Base-by-base conservation (phyloP, 2,888 invertebrate genomes). In the Tetragonisca angustula region DNA sequence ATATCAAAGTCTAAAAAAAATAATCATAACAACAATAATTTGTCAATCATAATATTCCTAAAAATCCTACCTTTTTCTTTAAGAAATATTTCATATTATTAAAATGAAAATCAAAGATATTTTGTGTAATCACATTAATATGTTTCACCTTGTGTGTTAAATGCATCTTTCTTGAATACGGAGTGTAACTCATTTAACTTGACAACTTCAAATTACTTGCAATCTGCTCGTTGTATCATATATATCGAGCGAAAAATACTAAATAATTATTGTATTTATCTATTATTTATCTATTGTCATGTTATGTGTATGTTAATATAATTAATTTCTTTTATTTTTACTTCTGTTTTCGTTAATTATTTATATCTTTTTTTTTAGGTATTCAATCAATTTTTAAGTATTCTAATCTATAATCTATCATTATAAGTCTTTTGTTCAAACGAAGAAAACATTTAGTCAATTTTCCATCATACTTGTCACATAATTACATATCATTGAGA, bases 121-220 rank as follows among this genome's bases (percentile, higher is more conserved):
- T n/a, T 5, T 65, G 3, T n/a, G 17, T 24, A 15, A n/a, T n/a
- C 17, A 4, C 9, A 3, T 43, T 4, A n/a, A n/a, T 43, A 43
- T 43, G 1, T 65, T 36, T n/a, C 17, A 65, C n/a, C n/a, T 15
- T n/a, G 17, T 36, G 21, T n/a, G n/a, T 65, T 65, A 65, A 65
- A 65, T 43, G 17, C 49, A 67, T 43, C 49, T 54, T 69, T 4
- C 21, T 27, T 54, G 2, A 59, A 19, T 71, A 43, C 19, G 59
- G 11, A 59, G 17, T 59, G 13, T 59, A 43, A 59, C 19, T 59
- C n/a, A 19, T 59, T 71, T 59, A 59, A 71, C 59, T 71, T 71
- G 71, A 71, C 71, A 24, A 59, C 59, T 43, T 59, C 71, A 61
- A 71, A 59, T 71, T 71, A 59, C 71, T 59, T 21, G 24, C 59